phyloP scores from a whole-genome alignment of 2,797 vertebrate genomes.

The Falco concolor region DNA sequence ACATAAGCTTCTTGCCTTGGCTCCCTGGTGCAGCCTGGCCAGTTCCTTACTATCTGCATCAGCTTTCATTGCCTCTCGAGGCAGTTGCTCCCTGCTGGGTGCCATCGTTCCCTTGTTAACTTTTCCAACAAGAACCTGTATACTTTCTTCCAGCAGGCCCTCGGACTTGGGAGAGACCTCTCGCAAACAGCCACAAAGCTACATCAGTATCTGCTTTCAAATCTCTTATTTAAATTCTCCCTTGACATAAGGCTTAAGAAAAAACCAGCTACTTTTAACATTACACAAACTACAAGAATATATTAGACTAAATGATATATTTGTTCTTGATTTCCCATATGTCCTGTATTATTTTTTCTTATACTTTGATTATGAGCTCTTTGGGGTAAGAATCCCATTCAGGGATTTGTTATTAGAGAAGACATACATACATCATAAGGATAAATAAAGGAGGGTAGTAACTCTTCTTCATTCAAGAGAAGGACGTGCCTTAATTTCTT shows the following conservation, averaged over 20 bases:
- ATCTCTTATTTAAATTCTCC: not conserved
- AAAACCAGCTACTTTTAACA: accelerated
- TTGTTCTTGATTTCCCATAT: not conserved
- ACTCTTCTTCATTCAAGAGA: not conserved
- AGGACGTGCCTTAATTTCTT: not conserved
- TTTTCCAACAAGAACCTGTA: not conserved
- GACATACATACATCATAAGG: not conserved
- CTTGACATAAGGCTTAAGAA: not conserved
- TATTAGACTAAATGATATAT: not conserved
- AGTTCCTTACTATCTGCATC: not conserved
- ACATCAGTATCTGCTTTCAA: not conserved
- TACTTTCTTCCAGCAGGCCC: not conserved
- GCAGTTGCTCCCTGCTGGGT: not conserved
- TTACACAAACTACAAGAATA: not conserved
- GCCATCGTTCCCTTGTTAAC: not conserved
- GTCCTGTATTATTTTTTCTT: not conserved
- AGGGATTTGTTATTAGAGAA: not conserved
- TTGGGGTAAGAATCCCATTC: not conserved
- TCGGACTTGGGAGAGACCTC: not conserved
- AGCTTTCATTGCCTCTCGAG: not conserved
- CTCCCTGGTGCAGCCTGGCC: not conserved
- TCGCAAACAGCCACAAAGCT: not conserved
- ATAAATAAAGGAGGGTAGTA: not conserved
- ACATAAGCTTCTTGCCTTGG: not conserved
- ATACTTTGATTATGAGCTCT: not conserved